These are phyloP conservation scores for Brachycybe producta DNA, from an alignment of 2,888 invertebrate species.

Conservation along the genomic window DNA sequence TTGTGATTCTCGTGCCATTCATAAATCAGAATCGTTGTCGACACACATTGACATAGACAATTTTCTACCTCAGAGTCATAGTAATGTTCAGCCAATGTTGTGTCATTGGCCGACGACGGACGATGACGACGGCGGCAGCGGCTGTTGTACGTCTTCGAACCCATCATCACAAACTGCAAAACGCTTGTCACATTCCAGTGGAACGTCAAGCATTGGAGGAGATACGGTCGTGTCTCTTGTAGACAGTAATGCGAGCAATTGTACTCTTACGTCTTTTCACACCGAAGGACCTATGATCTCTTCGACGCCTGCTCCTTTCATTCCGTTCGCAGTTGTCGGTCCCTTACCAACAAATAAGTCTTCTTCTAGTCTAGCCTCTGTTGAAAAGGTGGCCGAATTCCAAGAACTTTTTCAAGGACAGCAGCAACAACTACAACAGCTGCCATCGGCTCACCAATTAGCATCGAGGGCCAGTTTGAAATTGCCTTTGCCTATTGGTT, in stretches of 20 bases:
- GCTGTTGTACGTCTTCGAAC: neutral
- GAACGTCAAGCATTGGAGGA: constrained; percentile 13
- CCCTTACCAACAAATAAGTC: neutral
- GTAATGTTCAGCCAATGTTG: too few relatives aligned
- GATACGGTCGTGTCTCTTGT: constrained; percentile 10
- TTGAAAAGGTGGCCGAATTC: constrained; percentile 4
- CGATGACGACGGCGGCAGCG: neutral
- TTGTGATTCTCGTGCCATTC: too few relatives aligned
- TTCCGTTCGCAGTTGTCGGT: neutral
- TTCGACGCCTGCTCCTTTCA: constrained; percentile 1
- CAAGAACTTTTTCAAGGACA: neutral
- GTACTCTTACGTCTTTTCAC: constrained; percentile 6
- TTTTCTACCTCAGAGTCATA: neutral
- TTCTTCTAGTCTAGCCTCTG: neutral
- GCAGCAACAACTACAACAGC: neutral
- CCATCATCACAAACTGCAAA: neutral
- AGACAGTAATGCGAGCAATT: constrained; percentile 14
- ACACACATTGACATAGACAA: neutral
- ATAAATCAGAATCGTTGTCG: too few relatives aligned
- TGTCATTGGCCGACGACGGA: too few relatives aligned
- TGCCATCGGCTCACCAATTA: neutral
- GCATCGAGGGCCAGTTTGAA: constrained; percentile 7
- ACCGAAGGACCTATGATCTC: constrained; percentile 2
- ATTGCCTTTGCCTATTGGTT: neutral
- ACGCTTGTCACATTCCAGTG: constrained; percentile 11